phyloP scores from a whole-genome alignment of 2,888 invertebrate species.

The Xylota segnis region DNA sequence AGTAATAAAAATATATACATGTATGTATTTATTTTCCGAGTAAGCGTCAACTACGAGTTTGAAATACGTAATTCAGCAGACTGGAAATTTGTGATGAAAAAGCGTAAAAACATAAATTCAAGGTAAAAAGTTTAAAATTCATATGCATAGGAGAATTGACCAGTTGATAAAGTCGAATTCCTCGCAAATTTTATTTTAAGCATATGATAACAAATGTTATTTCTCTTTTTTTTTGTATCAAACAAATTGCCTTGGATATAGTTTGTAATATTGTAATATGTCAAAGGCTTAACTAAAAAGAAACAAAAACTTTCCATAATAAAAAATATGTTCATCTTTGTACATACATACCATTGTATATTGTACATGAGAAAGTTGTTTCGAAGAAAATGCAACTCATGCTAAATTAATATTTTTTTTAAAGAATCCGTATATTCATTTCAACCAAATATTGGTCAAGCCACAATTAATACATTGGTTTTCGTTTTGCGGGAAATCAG shows the following conservation, averaged over 20 bases:
- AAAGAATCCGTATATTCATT: no score
- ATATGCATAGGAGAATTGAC: slow-evolving; percentile 3
- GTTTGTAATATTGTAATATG: not conserved
- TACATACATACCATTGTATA: not conserved
- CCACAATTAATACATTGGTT: no score
- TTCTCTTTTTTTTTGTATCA: not conserved
- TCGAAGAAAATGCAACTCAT: not conserved
- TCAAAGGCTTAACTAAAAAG: not conserved
- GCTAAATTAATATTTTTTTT: no score
- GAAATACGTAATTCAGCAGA: slow-evolving; percentile 35
- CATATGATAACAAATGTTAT: not conserved
- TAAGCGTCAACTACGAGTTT: slow-evolving; percentile 26
- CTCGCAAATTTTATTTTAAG: slow-evolving; percentile 20
- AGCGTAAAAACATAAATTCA: slow-evolving; percentile 52
- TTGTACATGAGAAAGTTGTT: not conserved
- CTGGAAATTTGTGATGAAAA: slow-evolving; percentile 53
- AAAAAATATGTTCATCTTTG: not conserved
- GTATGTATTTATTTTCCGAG: slow-evolving; percentile 12
- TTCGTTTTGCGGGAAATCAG: no score
- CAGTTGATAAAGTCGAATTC: slow-evolving; percentile 23
- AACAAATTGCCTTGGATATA: not conserved
- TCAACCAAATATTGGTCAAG: no score
- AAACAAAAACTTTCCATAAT: not conserved
- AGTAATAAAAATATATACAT: slow-evolving; percentile 8
- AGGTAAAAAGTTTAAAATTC: slow-evolving; percentile 47